Conservation (phyloP, 2,113 vertebrate species). For the Embiotoca jacksoni region DNA sequence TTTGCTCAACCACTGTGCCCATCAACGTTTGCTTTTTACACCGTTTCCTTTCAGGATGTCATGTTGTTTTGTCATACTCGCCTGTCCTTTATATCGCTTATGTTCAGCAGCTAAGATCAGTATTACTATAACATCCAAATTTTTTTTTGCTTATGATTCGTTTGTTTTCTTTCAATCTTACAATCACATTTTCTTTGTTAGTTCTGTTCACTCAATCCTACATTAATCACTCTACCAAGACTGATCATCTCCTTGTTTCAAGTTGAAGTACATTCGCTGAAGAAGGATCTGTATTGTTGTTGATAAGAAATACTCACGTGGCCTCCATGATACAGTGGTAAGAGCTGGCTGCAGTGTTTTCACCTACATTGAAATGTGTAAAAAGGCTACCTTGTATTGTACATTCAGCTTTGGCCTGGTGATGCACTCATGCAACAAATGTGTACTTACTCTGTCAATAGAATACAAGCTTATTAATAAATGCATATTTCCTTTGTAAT, state of each 20-base stretch:
- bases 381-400: slow-evolving; percentile 6
- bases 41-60: background rate
- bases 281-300: slow-evolving; percentile 50
- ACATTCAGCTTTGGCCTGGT: too few species aligned
- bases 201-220: slow-evolving; percentile 12
- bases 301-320: slow-evolving; percentile 7
- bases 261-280: slow-evolving; percentile 67
- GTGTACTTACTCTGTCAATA: slow-evolving; percentile 28
- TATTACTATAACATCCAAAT: too few species aligned
- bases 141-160: slow-evolving; percentile 5
- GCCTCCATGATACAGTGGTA: background rate
- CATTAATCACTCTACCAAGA: slow-evolving; percentile 4
- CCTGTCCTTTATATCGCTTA: background rate
- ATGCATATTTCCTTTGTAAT: slow-evolving; percentile 52
- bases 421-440: background rate
- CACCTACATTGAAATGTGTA: slow-evolving; percentile 15
- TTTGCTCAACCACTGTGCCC: slow-evolving; percentile 36
- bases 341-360: slow-evolving; percentile 20
- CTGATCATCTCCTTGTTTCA: slow-evolving; percentile 60
- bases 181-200: background rate
- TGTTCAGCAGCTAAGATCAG: too few species aligned
- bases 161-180: slow-evolving; percentile 1
- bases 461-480: slow-evolving; percentile 64
- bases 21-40: slow-evolving; percentile 4
- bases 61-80: background rate